Conservation (phyloP, 2,113 vertebrate genomes). For the Tursiops truncatus region DNA sequence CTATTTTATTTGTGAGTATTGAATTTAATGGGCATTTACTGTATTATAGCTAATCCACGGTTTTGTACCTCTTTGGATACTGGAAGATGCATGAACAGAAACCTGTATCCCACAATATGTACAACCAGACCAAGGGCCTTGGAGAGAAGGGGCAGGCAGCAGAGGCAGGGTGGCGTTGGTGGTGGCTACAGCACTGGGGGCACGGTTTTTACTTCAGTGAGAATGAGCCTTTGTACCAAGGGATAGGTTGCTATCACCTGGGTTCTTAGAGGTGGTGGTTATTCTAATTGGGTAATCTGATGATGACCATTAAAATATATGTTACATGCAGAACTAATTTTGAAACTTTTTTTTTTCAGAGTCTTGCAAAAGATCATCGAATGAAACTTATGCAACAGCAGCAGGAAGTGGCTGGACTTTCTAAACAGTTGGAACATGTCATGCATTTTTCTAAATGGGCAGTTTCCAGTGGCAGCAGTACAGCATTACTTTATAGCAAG, state of each 20-base stretch:
- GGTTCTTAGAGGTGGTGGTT: not conserved
- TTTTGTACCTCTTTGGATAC: not conserved
- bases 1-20: constrained; percentile 1
- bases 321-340: not conserved
- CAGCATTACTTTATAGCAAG: constrained; percentile 95
- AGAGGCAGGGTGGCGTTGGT: not conserved
- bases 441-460: constrained; percentile 98
- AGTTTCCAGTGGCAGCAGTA: constrained; percentile 95
- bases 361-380: constrained; percentile 95
- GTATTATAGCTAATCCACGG: not conserved
- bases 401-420: constrained; percentile 92
- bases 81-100: not conserved
- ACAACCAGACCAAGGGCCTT: not conserved
- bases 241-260: not conserved
- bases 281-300: constrained; percentile 47
- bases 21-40: not conserved
- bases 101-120: not conserved
- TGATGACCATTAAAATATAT: constrained; percentile 17
- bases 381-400: constrained; percentile 94
- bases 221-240: not conserved
- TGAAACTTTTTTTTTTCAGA: constrained; percentile 82
- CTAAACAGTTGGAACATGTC: constrained; percentile 95
- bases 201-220: not conserved
- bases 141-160: no score
- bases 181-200: not conserved